Base-by-base conservation (phyloP, 1,140 invertebrate genomes). In the Helicoverpa armigera region DNA sequence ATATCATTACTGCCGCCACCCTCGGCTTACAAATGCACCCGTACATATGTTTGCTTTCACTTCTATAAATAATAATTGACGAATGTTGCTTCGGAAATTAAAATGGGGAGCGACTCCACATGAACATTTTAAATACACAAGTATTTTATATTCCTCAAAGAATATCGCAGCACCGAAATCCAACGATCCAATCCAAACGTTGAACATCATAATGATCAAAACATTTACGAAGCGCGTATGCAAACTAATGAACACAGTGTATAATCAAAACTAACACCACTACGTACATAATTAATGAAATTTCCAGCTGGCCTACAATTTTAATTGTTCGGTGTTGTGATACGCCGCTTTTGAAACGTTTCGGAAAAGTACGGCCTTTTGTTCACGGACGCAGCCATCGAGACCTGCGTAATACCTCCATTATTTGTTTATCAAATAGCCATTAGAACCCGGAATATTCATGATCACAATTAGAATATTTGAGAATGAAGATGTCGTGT, bases 391-490 rank as follows among this genome's bases (percentile, higher is more conserved):
- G 87, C 87, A 87, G 80, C 85, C 84, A 84, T 82, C 87, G 85
- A 86, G 86, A 88, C 84, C 80, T 79, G 80, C 76, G 85, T 89
- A 87, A 87, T 86, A 84, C 81, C 74, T 61, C 87, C 83, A 90
- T 91, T 91, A 91, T 92, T 89, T 90, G 90, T 95, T 94, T 94
- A 93, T 94, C 91, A 93, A 95, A 94, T 91, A 92, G 86, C 79
- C 91, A 94, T 94, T 92, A 94, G 82, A 88, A 75, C 83, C 48
- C 51, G 82, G 84, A 86, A 82, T 87, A 88, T 90, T 87, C 87
- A 90, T 88, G 84, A 85, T 83, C 84, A 82, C 81, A 56, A 83
- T 86, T 82, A 88, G 84, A 83, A 84, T 89, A 85, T 82, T 79
- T 79, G 79, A 73, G 82, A 88, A 92, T 92, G 87, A 91, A 93